Conservation (phyloP, 2,888 invertebrate species). For the Limnephilus auricula region DNA sequence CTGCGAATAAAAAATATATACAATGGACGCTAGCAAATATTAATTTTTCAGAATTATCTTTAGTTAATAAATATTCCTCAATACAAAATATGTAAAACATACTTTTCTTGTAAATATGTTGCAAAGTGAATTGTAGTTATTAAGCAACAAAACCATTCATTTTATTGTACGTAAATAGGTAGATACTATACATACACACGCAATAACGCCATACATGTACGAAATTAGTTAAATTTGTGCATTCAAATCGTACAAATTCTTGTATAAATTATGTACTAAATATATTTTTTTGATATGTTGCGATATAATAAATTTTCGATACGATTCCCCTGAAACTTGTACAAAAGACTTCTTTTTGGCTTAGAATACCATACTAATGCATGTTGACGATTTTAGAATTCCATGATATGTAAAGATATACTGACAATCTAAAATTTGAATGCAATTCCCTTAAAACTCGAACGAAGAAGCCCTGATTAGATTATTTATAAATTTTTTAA, state of each 20-base stretch:
- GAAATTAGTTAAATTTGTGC: neutral
- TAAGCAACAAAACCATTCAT: no score
- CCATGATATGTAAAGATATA: neutral
- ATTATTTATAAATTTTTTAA: neutral
- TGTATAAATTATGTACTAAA: neutral
- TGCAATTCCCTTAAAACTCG: neutral
- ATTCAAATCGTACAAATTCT: neutral
- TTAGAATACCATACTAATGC: neutral
- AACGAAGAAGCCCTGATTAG: neutral
- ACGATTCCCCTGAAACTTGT: neutral
- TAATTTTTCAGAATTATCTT: no score
- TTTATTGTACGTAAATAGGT: no score
- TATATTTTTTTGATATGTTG: neutral
- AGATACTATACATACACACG: no score
- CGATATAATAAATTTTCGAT: neutral
- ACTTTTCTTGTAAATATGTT: no score
- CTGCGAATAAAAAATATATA: no score
- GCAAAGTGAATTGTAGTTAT: no score
- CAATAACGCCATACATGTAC: neutral
- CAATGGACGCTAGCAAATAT: no score
- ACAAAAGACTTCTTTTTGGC: neutral
- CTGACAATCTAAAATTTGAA: neutral
- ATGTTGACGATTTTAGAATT: neutral
- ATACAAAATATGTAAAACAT: neutral
- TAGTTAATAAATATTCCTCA: no score